Base-by-base conservation (phyloP, 1,140 invertebrate genomes). In the Brachionus asplanchnoidis region DNA sequence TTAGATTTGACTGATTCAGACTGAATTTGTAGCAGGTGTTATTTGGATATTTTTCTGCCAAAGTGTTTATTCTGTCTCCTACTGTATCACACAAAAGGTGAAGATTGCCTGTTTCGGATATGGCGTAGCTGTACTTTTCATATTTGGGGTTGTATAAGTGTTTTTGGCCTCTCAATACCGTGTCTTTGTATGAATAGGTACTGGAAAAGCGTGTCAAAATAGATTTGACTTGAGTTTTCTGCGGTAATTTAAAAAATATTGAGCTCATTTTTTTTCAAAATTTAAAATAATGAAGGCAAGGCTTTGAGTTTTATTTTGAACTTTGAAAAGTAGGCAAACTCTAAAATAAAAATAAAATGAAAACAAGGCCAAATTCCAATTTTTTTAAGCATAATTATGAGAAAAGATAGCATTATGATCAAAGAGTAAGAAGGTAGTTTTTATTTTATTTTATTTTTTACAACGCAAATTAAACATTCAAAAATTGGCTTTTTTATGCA, bases 41-140 rank as follows among this genome's bases (percentile, higher is more conserved):
- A 56, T 77, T 26, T 46, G 73, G 73, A 23, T 46, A 42, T 20
- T 77, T 44, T 20, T 46, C n/a, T 2, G 73, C 23, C 26, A 77
- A 28, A 46, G n/a, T 46, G n/a, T 6, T 46, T 23, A 77, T 9
- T 46, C 73, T 42, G 44, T 77, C 73, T 17, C 73, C 73, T 12
- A 77, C 7, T 23, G 73, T 77, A 46, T 77, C 73, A 36, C 73
- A 77, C 40, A 77, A 46, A 20, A 77, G 26, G 40, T 77, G 73
- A 12, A 77, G 9, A 77, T 46, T 36, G 40, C 5, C 40, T 5
- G 73, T 26, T 2, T 77, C 7, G 26, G 7, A 46, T 17, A 46
- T 46, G 11, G 73, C 73, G 46, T 77, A 77, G 32, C 73, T 77
- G 26, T 77, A 77, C 23, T 77, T 77, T 14, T 77, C 44, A 50